Percentiles rank a stretch among this genome's conserved stretches.
Evolutionary conservation across 2,888 invertebrate species (phyloP).

Genomic region (Dexiosoma caninum): DNA sequence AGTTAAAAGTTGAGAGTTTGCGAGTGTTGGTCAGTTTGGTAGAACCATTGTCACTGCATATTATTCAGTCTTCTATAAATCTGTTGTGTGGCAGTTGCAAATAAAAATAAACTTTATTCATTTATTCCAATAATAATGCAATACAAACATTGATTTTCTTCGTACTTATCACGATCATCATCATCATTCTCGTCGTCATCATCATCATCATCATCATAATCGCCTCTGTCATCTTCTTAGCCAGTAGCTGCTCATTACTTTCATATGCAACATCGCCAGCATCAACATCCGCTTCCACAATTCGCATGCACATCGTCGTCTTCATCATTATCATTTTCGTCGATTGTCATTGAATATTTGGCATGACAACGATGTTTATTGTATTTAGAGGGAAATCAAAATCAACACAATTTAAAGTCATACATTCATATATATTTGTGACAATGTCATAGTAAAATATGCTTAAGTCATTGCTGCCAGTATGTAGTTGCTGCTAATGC

Average conservation of each 20-base stretch:
- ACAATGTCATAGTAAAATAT: slow-evolving; percentile 59
- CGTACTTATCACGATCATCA: slow-evolving; percentile 57
- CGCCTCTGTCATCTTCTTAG: slow-evolving; percentile 32
- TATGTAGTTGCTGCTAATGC: slow-evolving; percentile 36
- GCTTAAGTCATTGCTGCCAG: slow-evolving; percentile 48
- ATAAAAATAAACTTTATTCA: slow-evolving; percentile 72
- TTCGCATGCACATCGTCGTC: background rate
- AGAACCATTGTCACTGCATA: slow-evolving; percentile 74
- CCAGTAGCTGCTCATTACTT: slow-evolving; percentile 12
- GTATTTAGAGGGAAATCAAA: slow-evolving; percentile 58
- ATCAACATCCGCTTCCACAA: slow-evolving; percentile 17
- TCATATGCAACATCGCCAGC: slow-evolving; percentile 6
- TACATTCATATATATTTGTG: slow-evolving; percentile 54
- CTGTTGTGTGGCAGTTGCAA: slow-evolving; percentile 42
- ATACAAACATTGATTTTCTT: slow-evolving; percentile 76
- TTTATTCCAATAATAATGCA: slow-evolving; percentile 76
- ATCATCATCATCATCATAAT: slow-evolving; percentile 24
- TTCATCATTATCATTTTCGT: slow-evolving; percentile 53
- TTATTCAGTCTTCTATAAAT: slow-evolving; percentile 38
- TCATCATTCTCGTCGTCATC: slow-evolving; percentile 31
- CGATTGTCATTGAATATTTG: slow-evolving; percentile 54
- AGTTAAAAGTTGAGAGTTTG: slow-evolving; percentile 45
- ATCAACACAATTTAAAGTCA: slow-evolving; percentile 52
- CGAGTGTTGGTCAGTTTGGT: slow-evolving; percentile 60
- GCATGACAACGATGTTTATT: slow-evolving; percentile 59